These are phyloP conservation scores for Drosophila fuyamai DNA, from an alignment of 1,140 invertebrate genomes.

Conservation along the genomic window DNA sequence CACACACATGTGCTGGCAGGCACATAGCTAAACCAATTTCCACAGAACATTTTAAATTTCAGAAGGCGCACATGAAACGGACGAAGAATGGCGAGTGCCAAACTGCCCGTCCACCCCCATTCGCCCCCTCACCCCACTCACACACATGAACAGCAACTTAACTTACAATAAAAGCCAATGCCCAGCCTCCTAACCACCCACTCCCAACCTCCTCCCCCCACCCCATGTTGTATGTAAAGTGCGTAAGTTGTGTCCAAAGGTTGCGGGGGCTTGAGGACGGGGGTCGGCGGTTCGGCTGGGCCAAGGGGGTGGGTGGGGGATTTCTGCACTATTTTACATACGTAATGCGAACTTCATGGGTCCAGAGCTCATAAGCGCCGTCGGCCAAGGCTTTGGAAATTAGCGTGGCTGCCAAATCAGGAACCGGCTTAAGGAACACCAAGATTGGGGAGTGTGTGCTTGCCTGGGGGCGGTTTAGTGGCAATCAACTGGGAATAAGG, in stretches of 20 bases:
- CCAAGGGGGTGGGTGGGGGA: conserved; percentile 16
- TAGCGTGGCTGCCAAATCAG: conserved; percentile 56
- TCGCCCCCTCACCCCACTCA: conserved; percentile 15
- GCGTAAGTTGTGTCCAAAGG: conserved; percentile 60
- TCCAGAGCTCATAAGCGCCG: conserved; percentile 76
- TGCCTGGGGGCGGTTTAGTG: conserved; percentile 2
- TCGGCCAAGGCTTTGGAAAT: conserved; percentile 70
- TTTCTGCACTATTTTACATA: conserved; percentile 78
- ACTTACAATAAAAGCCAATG: conserved; percentile 78
- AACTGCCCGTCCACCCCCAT: conserved; percentile 46
- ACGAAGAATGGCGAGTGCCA: conserved; percentile 78
- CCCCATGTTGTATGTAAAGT: conserved; percentile 50
- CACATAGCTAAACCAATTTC: conserved; percentile 74
- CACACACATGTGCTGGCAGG: conserved; percentile 5
- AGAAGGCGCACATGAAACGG: neutral
- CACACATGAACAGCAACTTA: conserved; percentile 50
- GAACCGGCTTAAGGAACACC: conserved; percentile 26
- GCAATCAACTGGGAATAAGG: conserved; percentile 11
- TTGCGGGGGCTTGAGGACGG: neutral
- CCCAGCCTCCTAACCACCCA: conserved; percentile 22
- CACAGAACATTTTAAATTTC: conserved; percentile 78
- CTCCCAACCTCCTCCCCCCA: neutral
- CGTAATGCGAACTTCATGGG: conserved; percentile 78
- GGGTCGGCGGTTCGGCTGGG: neutral
- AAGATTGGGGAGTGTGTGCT: conserved; percentile 3